phyloP scores from a whole-genome alignment of 2,888 invertebrate genomes.

The Labia minor region DNA sequence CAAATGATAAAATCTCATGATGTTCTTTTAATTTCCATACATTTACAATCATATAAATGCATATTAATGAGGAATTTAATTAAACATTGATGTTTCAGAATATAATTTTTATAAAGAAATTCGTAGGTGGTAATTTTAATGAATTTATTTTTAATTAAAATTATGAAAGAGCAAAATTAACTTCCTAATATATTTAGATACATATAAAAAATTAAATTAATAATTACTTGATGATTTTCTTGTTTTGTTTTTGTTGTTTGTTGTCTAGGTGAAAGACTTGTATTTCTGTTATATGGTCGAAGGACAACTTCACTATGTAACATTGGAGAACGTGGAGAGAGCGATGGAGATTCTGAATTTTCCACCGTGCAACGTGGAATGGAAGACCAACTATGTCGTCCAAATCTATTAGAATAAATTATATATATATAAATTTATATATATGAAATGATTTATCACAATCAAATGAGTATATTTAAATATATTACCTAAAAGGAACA shows the following conservation, averaged over 20 bases:
- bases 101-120: no score
- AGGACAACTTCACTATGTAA: slow-evolving; percentile 31
- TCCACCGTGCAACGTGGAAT: neutral
- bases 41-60: no score
- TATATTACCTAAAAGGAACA: slow-evolving; percentile 35
- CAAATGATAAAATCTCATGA: no score
- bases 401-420: neutral
- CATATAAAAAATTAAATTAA: neutral
- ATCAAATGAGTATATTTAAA: neutral
- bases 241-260: neutral
- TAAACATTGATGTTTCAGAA: no score
- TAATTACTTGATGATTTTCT: neutral
- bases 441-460: no score
- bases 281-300: slow-evolving; percentile 32
- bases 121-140: no score
- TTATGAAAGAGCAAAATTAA: neutral
- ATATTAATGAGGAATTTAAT: no score
- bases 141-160: no score
- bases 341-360: neutral
- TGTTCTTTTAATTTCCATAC: no score
- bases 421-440: no score
- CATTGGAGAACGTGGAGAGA: neutral
- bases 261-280: slow-evolving; percentile 22
- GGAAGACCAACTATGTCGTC: slow-evolving; percentile 2
- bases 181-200: no score